These are phyloP conservation scores for Dynastes hyllus DNA, from an alignment of 2,888 invertebrate species.

Conservation along the genomic window DNA sequence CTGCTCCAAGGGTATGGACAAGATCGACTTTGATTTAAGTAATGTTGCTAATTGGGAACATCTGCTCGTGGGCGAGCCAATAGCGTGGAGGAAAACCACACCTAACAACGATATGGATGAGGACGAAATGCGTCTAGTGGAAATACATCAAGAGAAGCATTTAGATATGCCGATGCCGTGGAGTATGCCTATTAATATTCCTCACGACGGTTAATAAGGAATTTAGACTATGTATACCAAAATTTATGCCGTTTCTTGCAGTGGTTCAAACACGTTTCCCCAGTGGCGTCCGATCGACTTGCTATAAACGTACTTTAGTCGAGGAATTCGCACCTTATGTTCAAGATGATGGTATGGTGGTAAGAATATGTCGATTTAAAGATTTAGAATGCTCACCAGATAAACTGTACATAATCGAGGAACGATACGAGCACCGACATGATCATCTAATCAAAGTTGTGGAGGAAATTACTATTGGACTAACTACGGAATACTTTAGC, in stretches of 20 bases:
- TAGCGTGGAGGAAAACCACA: conserved; percentile 67
- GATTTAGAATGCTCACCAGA: conserved; percentile 75
- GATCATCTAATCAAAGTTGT: conserved; percentile 77
- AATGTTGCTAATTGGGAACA: conserved; percentile 82
- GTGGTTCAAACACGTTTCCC: conserved; percentile 80
- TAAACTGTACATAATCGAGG: conserved; percentile 72
- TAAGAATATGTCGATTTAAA: conserved; percentile 76
- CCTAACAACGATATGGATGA: conserved; percentile 70
- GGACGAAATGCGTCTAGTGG: conserved; percentile 72
- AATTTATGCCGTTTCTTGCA: neutral
- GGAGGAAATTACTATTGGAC: conserved; percentile 73
- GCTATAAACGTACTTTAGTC: conserved; percentile 83
- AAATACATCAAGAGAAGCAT: conserved; percentile 78
- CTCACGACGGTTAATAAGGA: conserved; percentile 71
- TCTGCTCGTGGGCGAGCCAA: conserved; percentile 81
- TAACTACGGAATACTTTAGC: conserved; percentile 76
- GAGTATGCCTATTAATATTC: conserved; percentile 80
- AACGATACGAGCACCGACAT: conserved; percentile 78
- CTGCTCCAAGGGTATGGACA: conserved; percentile 71
- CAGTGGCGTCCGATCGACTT: conserved; percentile 78
- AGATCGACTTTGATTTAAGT: conserved; percentile 77
- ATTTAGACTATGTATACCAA: neutral
- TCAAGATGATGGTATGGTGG: conserved; percentile 81
- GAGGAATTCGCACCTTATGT: conserved; percentile 87
- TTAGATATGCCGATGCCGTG: conserved; percentile 85